Evolutionary conservation across 2,888 invertebrate species (phyloP), one percentile per base, ranked within the genome.

Genomic region (Epirrhoe alternata): DNA sequence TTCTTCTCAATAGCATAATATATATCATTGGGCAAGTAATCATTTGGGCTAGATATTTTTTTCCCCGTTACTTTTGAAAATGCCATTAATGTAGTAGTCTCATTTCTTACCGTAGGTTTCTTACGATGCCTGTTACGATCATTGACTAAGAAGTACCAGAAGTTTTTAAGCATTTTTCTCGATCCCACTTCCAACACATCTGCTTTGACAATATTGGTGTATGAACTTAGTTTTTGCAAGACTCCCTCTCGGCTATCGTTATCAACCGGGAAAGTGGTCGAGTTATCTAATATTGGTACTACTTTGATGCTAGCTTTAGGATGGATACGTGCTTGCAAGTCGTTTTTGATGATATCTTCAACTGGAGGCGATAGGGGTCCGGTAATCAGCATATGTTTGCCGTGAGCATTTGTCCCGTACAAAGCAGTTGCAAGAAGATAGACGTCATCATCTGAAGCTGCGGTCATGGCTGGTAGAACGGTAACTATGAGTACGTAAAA

Each of bases 1-100:
- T 64, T 72, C 49, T 71, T 69, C 35, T 74, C 74, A 8, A 74
- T 52, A 16, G 57, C 64, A n/a, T 74, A 76, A 17, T 66, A 76
- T 7, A 74, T 68, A 16, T 66, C 63, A 16, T 69, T 73, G 0
- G 71, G 72, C 6, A 73, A 5, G 38, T 53, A 64, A 38, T 55
- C 55, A 8, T 61, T 50, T 3, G 12, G 56, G 14, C 14, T 42
- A 8, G 62, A 50, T 12, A 6, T 3, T 35, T 1, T 7, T 6
- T 54, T 35, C 17, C 6, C 0, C 12, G 24, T 24, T 6, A 42
- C 30, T 8, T 6, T 59, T 24, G 2, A 35, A 10, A 35, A 0
- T 0, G 17, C 24, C 24, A 17, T n/a, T 59, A 14, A 17, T 1
- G 14, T 31, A 16, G n/a, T 50, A 0, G 45, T 33, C 3, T 33